Base-by-base conservation (phyloP, 2,888 invertebrate species). In the Lypha dubia region DNA sequence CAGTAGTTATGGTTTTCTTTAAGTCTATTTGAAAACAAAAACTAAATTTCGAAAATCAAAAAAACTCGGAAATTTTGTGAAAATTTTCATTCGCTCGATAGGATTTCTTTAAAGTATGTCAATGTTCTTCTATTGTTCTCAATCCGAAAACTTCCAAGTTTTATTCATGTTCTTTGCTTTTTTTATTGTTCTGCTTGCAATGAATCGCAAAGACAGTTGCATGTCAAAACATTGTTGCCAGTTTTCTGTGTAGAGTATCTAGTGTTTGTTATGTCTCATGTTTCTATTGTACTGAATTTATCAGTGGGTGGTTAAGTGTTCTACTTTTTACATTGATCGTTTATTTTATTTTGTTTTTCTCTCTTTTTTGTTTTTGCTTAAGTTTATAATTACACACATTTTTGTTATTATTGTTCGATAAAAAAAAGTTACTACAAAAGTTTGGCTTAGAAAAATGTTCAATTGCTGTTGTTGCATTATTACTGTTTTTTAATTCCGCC, bases 251-350 rank as follows among this genome's bases (percentile, higher is more conserved):
- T 24, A 56, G 68, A 67, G 70, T 70, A 62, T 62, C 62, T 63
- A 63, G 44, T 62, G 68, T 70, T 38, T 68, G 20, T 70, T 41
- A 24, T 67, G 38, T 65, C 35, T 67, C 49, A 56, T 58, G 46
- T 68, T 68, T 41, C 17, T 58, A 38, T 68, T 51, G n/a, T 22
- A 5, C 20, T 46, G 53, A 32, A 15, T 49, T 49, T 17, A 79
- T 49, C 83, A 83, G 83, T 83, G 70, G 83, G 79, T 65, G 79
- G 74, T 79, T 79, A 74, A 75, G 58, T 83, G 83, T 83, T 79
- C 83, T 79, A 83, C 74, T 68, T 80, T 74, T 68, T 24, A 58
- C 22, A 68, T 51, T 56, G 38, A 60, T 58, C 22, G 70, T 53
- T 76, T 5, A 17, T 17, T 9, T 63, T 35, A 8, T n/a, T 49